Evolutionary conservation across 1,140 invertebrate genomes (phyloP).

Genomic region (Leptinotarsa defecta): DNA sequence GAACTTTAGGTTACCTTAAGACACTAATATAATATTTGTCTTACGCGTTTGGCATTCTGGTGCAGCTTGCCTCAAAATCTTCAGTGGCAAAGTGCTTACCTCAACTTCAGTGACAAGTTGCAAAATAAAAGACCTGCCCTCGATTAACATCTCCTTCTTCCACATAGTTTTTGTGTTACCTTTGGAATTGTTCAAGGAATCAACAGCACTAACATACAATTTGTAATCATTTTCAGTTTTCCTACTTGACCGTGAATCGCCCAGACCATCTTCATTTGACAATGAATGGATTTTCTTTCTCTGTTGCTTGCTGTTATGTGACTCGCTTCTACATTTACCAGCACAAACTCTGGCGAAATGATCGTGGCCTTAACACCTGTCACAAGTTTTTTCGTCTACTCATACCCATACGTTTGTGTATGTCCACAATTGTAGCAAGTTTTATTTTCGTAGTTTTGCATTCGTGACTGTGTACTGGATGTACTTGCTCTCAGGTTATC

Average conservation of each 20-base stretch:
- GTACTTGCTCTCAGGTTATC: neutral
- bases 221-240: neutral
- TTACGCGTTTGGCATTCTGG: too few species aligned
- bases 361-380: neutral
- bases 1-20: neutral
- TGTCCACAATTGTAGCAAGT: neutral
- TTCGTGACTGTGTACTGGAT: neutral
- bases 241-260: neutral
- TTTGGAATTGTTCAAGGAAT: neutral
- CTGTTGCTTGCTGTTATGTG: neutral
- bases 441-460: neutral
- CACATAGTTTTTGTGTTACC: neutral
- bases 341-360: neutral
- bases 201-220: neutral
- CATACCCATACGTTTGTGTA: neutral
- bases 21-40: neutral
- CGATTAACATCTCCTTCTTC: neutral
- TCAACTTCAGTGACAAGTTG: neutral
- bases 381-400: neutral
- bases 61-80: neutral
- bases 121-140: neutral
- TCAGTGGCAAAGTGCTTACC: neutral
- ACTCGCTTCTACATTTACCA: neutral
- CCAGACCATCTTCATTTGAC: neutral
- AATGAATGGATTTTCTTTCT: neutral